Conservation (phyloP, 2,797 vertebrate species). For the Sebastes trivittatus region DNA sequence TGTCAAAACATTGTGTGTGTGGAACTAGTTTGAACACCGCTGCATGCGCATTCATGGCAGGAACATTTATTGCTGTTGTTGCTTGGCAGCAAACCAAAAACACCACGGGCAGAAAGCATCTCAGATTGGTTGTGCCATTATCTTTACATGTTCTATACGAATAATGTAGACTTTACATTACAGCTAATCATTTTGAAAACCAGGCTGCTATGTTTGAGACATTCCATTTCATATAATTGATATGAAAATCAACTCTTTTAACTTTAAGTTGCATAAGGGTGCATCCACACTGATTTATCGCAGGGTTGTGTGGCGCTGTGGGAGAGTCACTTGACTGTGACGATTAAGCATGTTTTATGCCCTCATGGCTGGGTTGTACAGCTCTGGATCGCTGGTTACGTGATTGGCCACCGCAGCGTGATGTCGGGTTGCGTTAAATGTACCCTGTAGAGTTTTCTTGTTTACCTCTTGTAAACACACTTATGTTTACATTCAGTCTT, state of each 20-base stretch:
- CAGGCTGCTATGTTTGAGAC: background rate
- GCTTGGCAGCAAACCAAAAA: background rate
- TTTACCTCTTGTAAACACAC: background rate
- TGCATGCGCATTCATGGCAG: background rate
- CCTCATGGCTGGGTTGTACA: too few species aligned
- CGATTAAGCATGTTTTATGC: too few species aligned
- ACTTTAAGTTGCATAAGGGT: background rate
- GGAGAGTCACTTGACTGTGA: too few species aligned
- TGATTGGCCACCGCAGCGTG: too few species aligned
- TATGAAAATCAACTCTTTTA: background rate
- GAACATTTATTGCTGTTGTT: background rate
- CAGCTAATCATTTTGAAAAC: background rate
- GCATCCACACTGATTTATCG: too few species aligned
- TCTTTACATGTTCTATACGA: background rate
- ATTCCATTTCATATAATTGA: background rate
- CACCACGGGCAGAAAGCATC: background rate
- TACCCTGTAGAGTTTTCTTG: background rate
- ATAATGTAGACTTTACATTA: background rate
- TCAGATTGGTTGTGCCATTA: too few species aligned
- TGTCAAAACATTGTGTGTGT: constrained; percentile 32
- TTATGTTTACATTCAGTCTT: background rate
- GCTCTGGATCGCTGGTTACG: too few species aligned
- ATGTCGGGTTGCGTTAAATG: too few species aligned
- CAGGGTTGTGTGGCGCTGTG: too few species aligned
- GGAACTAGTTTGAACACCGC: background rate